phyloP scores from a whole-genome alignment of 2,888 invertebrate genomes.

The Argynnis bischoffii region DNA sequence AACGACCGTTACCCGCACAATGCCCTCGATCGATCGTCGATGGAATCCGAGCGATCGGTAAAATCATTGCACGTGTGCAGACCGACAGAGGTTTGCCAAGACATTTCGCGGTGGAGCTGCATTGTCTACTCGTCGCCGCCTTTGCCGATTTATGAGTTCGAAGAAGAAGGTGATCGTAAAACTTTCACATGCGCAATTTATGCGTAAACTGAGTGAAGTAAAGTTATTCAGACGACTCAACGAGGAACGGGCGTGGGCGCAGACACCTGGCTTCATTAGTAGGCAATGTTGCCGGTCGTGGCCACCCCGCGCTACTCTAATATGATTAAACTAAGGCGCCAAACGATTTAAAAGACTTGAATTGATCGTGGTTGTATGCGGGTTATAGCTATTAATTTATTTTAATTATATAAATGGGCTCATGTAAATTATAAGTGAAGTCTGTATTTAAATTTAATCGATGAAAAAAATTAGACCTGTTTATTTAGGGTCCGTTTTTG shows the following conservation, averaged over 20 bases:
- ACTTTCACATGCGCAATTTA: slow-evolving; percentile 80
- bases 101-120: slow-evolving; percentile 68
- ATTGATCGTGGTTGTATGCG: too few species aligned
- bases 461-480: too few species aligned
- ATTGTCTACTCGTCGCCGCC: slow-evolving; percentile 68
- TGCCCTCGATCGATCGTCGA: slow-evolving; percentile 80
- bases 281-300: slow-evolving; percentile 64
- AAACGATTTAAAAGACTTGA: too few species aligned
- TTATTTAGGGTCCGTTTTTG: too few species aligned
- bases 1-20: slow-evolving; percentile 81
- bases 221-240: slow-evolving; percentile 73
- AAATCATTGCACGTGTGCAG: slow-evolving; percentile 71
- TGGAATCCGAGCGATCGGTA: slow-evolving; percentile 75
- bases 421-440: too few species aligned
- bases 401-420: too few species aligned
- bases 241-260: slow-evolving; percentile 74
- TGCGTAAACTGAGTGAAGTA: slow-evolving; percentile 70
- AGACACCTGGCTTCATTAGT: slow-evolving; percentile 73
- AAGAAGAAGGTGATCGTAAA: slow-evolving; percentile 79
- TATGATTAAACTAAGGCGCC: slow-evolving; percentile 43
- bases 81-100: slow-evolving; percentile 66
- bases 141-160: slow-evolving; percentile 70
- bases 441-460: too few species aligned
- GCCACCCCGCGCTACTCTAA: slow-evolving; percentile 36
- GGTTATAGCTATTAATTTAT: too few species aligned